Base-by-base conservation (phyloP, 2,113 vertebrate species). In the Engystomops pustulosus region DNA sequence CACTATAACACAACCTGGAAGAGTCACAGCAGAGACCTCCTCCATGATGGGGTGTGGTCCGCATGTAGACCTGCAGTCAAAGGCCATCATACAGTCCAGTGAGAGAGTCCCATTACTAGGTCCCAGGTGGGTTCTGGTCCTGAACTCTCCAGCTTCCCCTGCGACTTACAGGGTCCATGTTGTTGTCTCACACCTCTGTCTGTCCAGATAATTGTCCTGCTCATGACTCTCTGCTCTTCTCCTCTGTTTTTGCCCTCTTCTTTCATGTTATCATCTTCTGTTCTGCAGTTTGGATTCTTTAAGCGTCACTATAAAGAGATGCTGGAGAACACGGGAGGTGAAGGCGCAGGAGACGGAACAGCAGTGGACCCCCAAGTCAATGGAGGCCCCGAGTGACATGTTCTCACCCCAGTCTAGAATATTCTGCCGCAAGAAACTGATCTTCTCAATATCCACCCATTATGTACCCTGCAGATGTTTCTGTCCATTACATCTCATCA, bases 211-310 rank as follows among this genome's bases (percentile, higher is more conserved):
- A n/a, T n/a, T n/a, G n/a, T n/a, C n/a, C 17, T 51, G 15, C 3
- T 51, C 4, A 3, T 51, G n/a, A n/a, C 1, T 68, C 5, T n/a
- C 51, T 9, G 6, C 51, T 23, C 20, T 23, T 55, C 55, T 25
- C 8, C 55, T 25, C 25, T 11, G n/a, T 25, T 12, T 8, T 12
- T 62, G 25, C 18, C 60, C 14, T 6, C 0, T 65, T 18, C 1
- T 27, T 12, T 62, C 14, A n/a, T 9, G 15, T 6, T 18, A 45
- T 25, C 11, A 4, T 45, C 20, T 45, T 79, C 17, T 74, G 2
- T 75, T 23, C 8, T 68, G 14, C 68, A 86, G 85, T n/a, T 53
- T 5, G 85, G 85, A 9, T 86, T 86, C 75, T 86, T 86, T 51
- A 86, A 80, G 38, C 72, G 85, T 18, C 51, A 83, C 11, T 84